phyloP scores from a whole-genome alignment of 2,888 invertebrate species.

The Apomyelois bistriatella region DNA sequence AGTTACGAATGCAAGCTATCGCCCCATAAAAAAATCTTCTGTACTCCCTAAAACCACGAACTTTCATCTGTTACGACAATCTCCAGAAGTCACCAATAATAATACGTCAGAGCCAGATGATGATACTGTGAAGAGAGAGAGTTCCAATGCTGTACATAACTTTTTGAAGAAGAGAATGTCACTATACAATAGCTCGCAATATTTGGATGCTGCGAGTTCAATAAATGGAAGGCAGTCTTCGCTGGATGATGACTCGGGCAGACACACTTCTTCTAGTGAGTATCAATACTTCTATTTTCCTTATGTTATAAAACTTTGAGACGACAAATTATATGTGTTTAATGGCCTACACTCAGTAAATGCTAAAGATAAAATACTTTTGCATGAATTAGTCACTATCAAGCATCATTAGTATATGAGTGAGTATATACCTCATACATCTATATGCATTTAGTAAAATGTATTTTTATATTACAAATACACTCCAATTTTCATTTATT shows the following conservation, averaged over 20 bases:
- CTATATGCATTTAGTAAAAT: too few species aligned
- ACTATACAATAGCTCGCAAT: constrained; percentile 27
- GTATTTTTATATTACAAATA: too few species aligned
- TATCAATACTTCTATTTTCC: constrained; percentile 11
- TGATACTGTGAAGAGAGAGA: not conserved
- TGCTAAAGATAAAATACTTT: too few species aligned
- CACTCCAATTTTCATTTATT: too few species aligned
- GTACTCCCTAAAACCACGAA: too few species aligned
- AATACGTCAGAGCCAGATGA: not conserved
- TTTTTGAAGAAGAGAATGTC: constrained; percentile 46
- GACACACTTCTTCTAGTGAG: constrained; percentile 53
- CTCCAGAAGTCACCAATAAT: not conserved
- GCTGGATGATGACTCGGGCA: constrained; percentile 44
- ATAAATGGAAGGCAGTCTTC: constrained; percentile 21
- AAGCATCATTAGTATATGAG: too few species aligned
- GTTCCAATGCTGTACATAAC: constrained; percentile 33
- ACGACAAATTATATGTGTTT: too few species aligned
- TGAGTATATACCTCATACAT: too few species aligned
- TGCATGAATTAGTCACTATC: too few species aligned
- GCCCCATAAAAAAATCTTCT: too few species aligned
- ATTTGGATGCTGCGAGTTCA: constrained; percentile 22
- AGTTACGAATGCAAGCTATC: not conserved
- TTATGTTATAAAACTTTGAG: too few species aligned
- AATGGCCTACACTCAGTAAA: too few species aligned
- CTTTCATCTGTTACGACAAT: not conserved